Base-by-base conservation (phyloP, 2,888 invertebrate species). In the Drosophila multiciliata region DNA sequence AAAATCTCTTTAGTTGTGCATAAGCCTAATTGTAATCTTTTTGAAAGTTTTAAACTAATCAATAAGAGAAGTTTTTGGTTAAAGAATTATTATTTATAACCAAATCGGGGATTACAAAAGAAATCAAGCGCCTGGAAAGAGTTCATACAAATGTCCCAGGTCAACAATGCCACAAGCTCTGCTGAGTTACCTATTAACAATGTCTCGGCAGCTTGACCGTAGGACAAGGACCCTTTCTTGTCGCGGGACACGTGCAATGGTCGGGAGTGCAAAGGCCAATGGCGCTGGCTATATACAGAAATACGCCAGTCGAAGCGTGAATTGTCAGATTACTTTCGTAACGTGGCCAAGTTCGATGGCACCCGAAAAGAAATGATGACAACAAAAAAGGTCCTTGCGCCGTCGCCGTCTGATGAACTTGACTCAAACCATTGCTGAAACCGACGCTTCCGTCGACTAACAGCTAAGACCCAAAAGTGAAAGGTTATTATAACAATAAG, bases 401-500 rank as follows among this genome's bases (percentile, higher is more conserved):
- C 40, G 38, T 26, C n/a, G 59, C 55, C 40, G 72, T 66, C 72
- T 73, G 68, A 58, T 75, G 75, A 78, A 75, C 75, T 69, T 33
- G 36, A 38, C 71, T 36, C 72, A 48, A n/a, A 63, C 69, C 67
- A 52, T 33, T 17, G 3, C 23, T 8, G 33, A 29, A 8, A 4
- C 33, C 9, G 62, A 63, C 33, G 75, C 87, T 86, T 83, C 87
- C 84, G 84, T 75, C 70, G 82, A 67, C 42, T 62, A 64, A 48
- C 75, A 23, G 45, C 45, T 55, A 57, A 63, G 67, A 63, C 72
- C 66, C 69, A 82, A 84, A 80, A 82, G 71, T 70, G 80, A 85
- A 87, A 84, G 87, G 87, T 85, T 87, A 80, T 84, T 84, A 82
- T 80, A 80, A 82, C 87, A 84, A 87, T 82, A 84, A 82, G 80